Evolutionary conservation across 2,888 invertebrate genomes (phyloP), one percentile per base, ranked within the genome.

Genomic region (Drosophila affinis): DNA sequence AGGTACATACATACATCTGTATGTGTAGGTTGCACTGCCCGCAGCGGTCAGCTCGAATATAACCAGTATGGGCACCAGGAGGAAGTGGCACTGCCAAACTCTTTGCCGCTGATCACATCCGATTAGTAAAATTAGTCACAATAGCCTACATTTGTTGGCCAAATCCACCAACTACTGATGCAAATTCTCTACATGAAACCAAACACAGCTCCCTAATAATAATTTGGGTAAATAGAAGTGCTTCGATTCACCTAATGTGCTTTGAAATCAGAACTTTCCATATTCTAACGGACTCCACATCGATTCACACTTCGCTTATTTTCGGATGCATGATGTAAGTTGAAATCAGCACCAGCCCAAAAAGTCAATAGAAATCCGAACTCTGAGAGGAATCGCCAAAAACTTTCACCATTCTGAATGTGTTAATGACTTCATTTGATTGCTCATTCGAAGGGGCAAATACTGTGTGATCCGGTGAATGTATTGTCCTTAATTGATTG

Each of bases 371-470:
- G 58, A 63, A 72, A 67, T 67, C 45, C 49, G 45, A 65, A 9
- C 5, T 48, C 55, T 44, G 10, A 54, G 65, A 12, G 54, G 44
- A 32, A 34, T 68, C 49, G 67, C 67, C 56, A 52, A 70, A 72
- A 81, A 86, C 81, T 81, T 81, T 81, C 81, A 76, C 81, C 83
- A 83, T 78, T 81, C 83, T 86, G 83, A 78, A 83, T 80, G 84
- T 69, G 69, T 54, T 72, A 63, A 72, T 63, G 70, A 72, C 44
- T 62, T 72, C 71, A 63, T 72, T 72, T 72, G 72, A 58, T 62
- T 63, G 44, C 53, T 72, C 72, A 46, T 57, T 18, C n/a, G 53
- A 49, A 45, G 45, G 56, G 32, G 24, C 48, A 47, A 24, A 34
- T 65, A 67, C 49, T 68, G 55, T 49, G 27, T 45, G 44, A 55